Evolutionary conservation across 2,888 invertebrate genomes (phyloP).

Genomic region (Ommatoiulus sabulosus): DNA sequence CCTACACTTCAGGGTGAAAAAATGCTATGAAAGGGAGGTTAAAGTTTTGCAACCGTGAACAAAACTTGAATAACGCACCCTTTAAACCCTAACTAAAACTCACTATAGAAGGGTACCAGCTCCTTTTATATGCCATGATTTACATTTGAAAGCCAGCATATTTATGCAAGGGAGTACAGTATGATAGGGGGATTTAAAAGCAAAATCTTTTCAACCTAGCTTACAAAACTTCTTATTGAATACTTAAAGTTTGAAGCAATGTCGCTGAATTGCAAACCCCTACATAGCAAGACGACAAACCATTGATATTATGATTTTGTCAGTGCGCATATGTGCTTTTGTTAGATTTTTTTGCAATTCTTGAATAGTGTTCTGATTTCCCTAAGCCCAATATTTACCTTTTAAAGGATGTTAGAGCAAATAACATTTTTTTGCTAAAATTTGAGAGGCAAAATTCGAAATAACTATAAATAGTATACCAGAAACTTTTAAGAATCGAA

Average conservation of each 20-base stretch:
- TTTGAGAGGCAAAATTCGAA: too few relatives aligned
- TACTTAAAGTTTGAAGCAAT: neutral
- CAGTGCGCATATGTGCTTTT: too few relatives aligned
- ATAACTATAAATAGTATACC: too few relatives aligned
- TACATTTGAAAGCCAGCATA: neutral
- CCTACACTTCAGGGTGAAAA: neutral
- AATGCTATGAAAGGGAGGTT: neutral
- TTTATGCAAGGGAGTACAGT: neutral
- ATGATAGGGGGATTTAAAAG: neutral
- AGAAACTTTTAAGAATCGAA: too few relatives aligned
- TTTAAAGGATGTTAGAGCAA: too few relatives aligned
- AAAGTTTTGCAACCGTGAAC: neutral
- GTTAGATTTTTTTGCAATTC: too few relatives aligned
- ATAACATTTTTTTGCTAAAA: too few relatives aligned
- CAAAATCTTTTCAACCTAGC: neutral
- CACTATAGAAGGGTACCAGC: neutral
- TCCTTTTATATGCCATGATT: neutral
- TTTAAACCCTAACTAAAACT: neutral
- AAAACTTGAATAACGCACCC: neutral
- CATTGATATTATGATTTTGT: neutral
- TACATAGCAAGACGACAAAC: neutral
- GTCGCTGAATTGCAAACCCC: too few relatives aligned
- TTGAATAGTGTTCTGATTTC: too few relatives aligned
- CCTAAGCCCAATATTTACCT: too few relatives aligned
- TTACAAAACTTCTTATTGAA: neutral